Evolutionary conservation across 2,888 invertebrate genomes (phyloP), one percentile per base, ranked within the genome.

Genomic region (Yponomeuta malinellus): DNA sequence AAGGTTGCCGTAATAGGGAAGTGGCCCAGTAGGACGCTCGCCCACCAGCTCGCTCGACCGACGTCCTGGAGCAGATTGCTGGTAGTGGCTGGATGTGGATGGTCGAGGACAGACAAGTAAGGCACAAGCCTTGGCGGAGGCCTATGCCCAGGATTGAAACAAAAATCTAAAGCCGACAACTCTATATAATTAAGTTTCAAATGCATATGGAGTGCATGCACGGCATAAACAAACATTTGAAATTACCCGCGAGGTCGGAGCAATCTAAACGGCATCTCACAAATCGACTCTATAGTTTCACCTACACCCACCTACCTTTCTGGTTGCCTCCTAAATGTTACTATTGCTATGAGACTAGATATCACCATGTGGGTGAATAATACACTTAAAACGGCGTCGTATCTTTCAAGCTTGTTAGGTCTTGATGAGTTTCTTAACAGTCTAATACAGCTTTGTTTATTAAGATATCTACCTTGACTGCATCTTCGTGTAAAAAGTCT

Each of bases 221-320:
- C 9, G 69, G 15, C 52, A 12, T 59, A 64, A 31, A 23, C 23
- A 64, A 64, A 64, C 64, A 59, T 59, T 12, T 59, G 52, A 59
- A 59, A 59, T 59, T 59, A 15, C 52, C 15, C 52, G 52, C 80
- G 77, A 85, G 86, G 86, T 78, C 84, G 78, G 69, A 74, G 79
- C 79, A 84, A 87, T 86, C 75, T 79, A 82, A 79, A 77, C 76
- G 77, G 80, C 82, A 82, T 78, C 78, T 74, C 73, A 73, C 73
- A 73, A 75, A 78, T 77, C 73, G 74, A 72, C 69, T 63, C 65
- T 69, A 48, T 59, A 15, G 52, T 59, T 59, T 59, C 52, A 15
- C 52, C 15, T 59, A 59, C 15, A 5, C 1, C 2, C 12, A 12
- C 1, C 1, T 3, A 59, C 15, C 52, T 1, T 15, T 15, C 15